phyloP scores from a whole-genome alignment of 2,888 invertebrate genomes.

The Drosophila ochracea region DNA sequence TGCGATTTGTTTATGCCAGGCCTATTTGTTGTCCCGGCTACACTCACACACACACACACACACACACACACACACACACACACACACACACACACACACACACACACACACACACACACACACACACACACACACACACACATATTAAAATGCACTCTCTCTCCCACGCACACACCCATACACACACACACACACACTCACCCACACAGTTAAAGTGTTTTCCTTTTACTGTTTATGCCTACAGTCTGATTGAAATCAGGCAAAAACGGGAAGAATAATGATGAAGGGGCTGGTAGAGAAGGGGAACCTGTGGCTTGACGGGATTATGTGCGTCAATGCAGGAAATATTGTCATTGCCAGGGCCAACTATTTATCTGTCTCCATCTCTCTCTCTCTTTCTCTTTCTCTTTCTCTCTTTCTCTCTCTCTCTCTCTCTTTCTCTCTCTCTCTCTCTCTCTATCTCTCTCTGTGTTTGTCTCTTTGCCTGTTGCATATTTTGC shows the following conservation, averaged over 20 bases:
- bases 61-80: constrained; percentile 25
- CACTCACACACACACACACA: constrained; percentile 6
- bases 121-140: constrained; percentile 23
- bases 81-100: constrained; percentile 2
- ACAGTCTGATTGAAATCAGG: constrained; percentile 66
- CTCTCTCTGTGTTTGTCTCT: neutral
- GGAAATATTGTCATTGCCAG: constrained; percentile 43
- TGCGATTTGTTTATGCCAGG: constrained; percentile 67
- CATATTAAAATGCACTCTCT: constrained; percentile 4
- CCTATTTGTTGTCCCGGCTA: constrained; percentile 74
- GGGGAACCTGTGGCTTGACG: constrained; percentile 48
- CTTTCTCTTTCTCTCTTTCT: neutral
- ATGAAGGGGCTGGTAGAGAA: too few species aligned
- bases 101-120: constrained; percentile 17
- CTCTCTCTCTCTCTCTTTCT: neutral
- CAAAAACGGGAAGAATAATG: constrained; percentile 17
- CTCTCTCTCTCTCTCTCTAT: neutral
- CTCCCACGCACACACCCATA: constrained; percentile 24
- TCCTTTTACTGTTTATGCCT: constrained; percentile 63
- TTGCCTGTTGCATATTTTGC: constrained; percentile 56
- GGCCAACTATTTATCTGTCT: constrained; percentile 29
- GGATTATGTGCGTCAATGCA: constrained; percentile 62
- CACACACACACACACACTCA: constrained; percentile 9
- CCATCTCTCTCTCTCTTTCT: neutral
- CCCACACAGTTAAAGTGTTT: constrained; percentile 7